Evolutionary conservation across 2,113 vertebrate genomes (phyloP), one percentile per base, ranked within the genome.

Genomic region (Lophius piscatorius): DNA sequence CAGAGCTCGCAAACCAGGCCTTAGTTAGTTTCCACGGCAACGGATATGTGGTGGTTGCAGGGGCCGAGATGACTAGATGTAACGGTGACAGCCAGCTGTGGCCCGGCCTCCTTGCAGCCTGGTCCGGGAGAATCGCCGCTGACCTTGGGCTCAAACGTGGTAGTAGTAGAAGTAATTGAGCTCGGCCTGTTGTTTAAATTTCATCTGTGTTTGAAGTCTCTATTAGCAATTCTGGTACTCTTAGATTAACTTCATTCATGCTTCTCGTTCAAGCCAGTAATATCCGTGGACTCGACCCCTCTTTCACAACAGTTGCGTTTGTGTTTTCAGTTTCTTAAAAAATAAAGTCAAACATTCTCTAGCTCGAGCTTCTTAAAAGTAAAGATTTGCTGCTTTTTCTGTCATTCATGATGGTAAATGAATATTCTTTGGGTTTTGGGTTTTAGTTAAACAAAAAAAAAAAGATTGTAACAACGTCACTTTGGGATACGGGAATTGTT

Each of bases 11-110:
- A 41, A 82, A 65, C 75, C 35, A 36, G 74, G 68, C 44, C 66
- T 58, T 18, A 18, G 28, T 10, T 26, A 6, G 76, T 90, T 87
- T 69, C 83, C 81, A 79, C 78, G 81, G 80, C 38, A 78, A 87
- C 82, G 41, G 60, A 46, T 74, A 34, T 51, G 63, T 46, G 14
- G 68, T 31, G 41, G 50, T 35, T 49, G 65, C 62, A 41, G 67
- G 73, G 62, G 68, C 22, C 0, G 26, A 14, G 42, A 31, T 76
- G 86, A 83, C 63, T 68, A 28, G 62, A 84, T 83, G 23, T n/a
- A 7, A 68, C 67, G 64, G 63, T n/a, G 78, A 80, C 80, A 64
- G 80, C 69, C 76, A 73, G 77, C 71, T 79, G 75, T 57, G 71
- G 42, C 35, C 21, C 0, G 28, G 33, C 57, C 62, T 45, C 56